Evolutionary conservation across 2,797 vertebrate species (phyloP), one percentile per base, ranked within the genome.

Genomic region (Halcyon smyrnensis): DNA sequence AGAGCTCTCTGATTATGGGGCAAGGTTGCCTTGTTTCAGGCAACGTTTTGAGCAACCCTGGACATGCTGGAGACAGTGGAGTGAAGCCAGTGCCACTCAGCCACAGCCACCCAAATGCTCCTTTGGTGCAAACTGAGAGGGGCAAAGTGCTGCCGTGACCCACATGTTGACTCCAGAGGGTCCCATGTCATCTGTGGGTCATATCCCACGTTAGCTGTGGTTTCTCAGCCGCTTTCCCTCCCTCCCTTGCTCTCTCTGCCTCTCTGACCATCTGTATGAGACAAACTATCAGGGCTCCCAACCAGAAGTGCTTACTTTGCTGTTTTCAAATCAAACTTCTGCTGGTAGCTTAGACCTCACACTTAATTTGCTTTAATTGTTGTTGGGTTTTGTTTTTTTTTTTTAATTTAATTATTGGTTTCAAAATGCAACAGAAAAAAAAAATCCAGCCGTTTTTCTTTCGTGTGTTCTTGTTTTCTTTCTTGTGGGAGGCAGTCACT

Each of bases 331-430:
- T 96, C 91, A 91, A 84, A 91, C 83, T 90, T 80, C 78, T 80
- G 71, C 78, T 0, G 1, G 87, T 84, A 89, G 57, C 79, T 81
- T 39, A 91, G 57, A 85, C 89, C 79, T 93, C 77, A 74, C n/a
- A 46, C 34, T 95, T 95, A 90, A 96, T 91, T 95, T 95, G 46
- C 16, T 30, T 73, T 97, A 95, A 94, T 95, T 93, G 53, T 73
- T 80, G 68, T 39, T 45, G 75, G 43, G 70, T 65, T 95, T 70
- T 76, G 16, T 78, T 84, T 71, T 95, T 76, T 84, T 87, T 90
- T 95, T 92, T 5, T 25, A 79, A 89, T 84, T 69, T 93, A 96
- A 97, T 96, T 95, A 92, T 96, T 92, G 84, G 93, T 95, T 93
- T 96, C 70, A 7, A 86, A 89, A 92, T 0, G 4, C 54, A 94